Conservation (phyloP, 1,140 invertebrate species). For the Copidosoma floridanum region DNA sequence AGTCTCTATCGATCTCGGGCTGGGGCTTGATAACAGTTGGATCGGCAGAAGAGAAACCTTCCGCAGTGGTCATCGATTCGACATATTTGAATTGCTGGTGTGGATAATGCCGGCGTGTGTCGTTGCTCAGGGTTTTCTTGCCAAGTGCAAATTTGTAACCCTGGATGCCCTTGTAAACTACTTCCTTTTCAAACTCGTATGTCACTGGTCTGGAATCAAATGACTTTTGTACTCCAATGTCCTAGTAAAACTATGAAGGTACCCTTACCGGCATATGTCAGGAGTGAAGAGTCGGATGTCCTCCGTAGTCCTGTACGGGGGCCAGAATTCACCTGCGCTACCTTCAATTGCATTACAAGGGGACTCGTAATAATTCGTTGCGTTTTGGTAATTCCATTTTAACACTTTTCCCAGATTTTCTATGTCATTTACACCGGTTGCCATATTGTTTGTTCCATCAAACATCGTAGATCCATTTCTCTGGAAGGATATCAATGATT, state of each 20-base stretch:
- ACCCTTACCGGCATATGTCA: conserved; percentile 66
- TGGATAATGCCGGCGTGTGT: conserved; percentile 43
- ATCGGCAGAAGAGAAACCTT: conserved; percentile 45
- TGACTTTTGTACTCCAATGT: too few relatives aligned
- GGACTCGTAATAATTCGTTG: conserved; percentile 62
- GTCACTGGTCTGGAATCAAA: conserved; percentile 34
- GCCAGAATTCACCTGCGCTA: conserved; percentile 75
- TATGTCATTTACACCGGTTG: conserved; percentile 64
- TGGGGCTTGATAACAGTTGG: conserved; percentile 30
- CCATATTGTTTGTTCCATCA: conserved; percentile 73
- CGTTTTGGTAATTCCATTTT: conserved; percentile 67
- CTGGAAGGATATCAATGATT: too few relatives aligned
- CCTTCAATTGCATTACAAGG: conserved; percentile 63
- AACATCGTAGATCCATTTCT: conserved; percentile 71
- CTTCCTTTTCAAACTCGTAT: conserved; percentile 41
- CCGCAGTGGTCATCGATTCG: conserved; percentile 47
- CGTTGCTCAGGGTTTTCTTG: conserved; percentile 50
- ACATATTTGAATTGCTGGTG: conserved; percentile 51
- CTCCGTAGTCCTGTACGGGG: conserved; percentile 60
- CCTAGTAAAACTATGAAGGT: too few relatives aligned
- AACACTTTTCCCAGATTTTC: conserved; percentile 64
- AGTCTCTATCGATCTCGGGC: conserved; percentile 43
- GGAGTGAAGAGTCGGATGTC: conserved; percentile 64
- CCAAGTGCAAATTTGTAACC: conserved; percentile 49
- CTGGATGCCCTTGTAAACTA: conserved; percentile 38